Evolutionary conservation across 2,797 vertebrate species (phyloP).

Genomic region (Hoplostethus atlanticus): DNA sequence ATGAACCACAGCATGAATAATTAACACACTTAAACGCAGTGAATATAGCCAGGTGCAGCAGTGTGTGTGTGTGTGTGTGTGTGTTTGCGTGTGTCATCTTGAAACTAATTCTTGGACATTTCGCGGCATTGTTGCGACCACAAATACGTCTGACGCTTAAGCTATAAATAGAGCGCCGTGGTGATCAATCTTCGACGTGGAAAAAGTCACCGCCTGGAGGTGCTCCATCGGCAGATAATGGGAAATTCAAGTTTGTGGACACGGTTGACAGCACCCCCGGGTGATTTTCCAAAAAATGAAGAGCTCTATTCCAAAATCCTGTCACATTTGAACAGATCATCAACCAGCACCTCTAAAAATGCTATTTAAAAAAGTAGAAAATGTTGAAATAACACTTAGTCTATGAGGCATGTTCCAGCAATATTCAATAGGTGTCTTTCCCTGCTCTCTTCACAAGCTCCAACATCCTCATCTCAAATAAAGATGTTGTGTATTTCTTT

Average conservation of each 20-base stretch:
- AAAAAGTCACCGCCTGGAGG: conserved; percentile 14
- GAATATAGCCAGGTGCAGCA: conserved; percentile 5
- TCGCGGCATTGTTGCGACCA: conserved; percentile 18
- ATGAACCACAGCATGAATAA: conserved; percentile 54
- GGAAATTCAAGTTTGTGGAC: conserved; percentile 21
- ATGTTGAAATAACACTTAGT: conserved; percentile 13
- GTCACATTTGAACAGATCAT: conserved; percentile 3
- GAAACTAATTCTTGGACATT: conserved; percentile 4
- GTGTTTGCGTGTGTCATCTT: conserved; percentile 17
- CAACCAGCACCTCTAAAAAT: neutral
- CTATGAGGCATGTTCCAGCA: conserved; percentile 16
- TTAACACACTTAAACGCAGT: conserved; percentile 45
- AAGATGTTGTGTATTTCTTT: neutral
- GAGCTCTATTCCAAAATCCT: conserved; percentile 18
- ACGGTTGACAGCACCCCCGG: conserved; percentile 19
- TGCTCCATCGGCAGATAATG: conserved; percentile 19
- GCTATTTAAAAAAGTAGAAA: neutral
- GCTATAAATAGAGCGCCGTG: conserved; percentile 27
- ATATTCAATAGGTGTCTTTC: neutral
- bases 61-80: conserved; percentile 2
- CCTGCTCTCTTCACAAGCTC: neutral
- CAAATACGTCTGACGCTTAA: conserved; percentile 12
- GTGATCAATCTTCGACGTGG: conserved; percentile 27
- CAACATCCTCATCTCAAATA: neutral
- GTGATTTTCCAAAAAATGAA: conserved; percentile 8